Conservation (phyloP, 2,888 invertebrate genomes). For the Sphecodes monilicornis region DNA sequence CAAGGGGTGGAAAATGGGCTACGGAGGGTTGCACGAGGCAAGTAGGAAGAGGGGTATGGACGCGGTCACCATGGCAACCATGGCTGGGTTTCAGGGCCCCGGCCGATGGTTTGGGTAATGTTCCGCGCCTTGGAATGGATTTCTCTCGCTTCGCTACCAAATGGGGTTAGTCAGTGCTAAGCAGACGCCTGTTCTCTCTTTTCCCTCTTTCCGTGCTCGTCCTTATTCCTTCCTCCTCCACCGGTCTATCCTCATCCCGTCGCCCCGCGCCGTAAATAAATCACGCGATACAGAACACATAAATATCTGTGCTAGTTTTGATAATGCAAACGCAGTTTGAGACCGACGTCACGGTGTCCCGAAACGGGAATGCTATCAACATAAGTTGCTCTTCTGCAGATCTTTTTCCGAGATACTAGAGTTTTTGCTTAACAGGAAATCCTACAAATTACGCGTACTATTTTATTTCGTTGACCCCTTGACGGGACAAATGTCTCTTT, state of each 20-base stretch:
- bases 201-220: conserved; percentile 26
- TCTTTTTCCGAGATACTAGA: neutral
- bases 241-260: neutral
- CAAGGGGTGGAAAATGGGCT: conserved; percentile 66
- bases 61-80: conserved; percentile 81
- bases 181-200: conserved; percentile 69
- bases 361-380: neutral
- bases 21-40: conserved; percentile 67
- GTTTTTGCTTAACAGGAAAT: neutral
- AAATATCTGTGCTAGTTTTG: conserved; percentile 1
- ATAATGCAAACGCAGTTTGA: neutral
- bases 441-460: neutral
- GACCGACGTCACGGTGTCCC: neutral
- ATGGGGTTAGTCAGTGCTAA: conserved; percentile 78
- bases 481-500: neutral
- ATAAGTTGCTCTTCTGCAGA: neutral
- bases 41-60: conserved; percentile 76
- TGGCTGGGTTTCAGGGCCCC: conserved; percentile 80
- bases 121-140: conserved; percentile 79
- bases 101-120: conserved; percentile 78
- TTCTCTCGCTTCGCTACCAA: conserved; percentile 78
- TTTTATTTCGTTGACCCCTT: neutral
- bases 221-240: conserved; percentile 7
- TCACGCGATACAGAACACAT: conserved; percentile 4
- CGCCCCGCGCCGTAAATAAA: neutral